Base-by-base conservation (phyloP, 2,797 vertebrate species). In the Bufotes viridis region DNA sequence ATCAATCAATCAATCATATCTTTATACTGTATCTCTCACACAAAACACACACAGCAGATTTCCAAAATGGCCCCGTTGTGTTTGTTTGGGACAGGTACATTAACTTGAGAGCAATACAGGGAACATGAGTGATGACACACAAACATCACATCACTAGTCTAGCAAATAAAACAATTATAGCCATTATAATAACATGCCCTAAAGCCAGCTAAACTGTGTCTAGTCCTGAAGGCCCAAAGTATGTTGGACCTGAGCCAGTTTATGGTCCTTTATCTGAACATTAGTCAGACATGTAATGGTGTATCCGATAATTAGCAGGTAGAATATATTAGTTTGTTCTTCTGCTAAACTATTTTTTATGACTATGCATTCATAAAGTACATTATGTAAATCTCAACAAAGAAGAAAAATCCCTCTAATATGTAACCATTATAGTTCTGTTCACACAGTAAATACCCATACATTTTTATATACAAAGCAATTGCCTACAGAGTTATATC, bases 401-500 rank as follows among this genome's bases (percentile, higher is more conserved):
- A n/a, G 42, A 10, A 9, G 60, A 81, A 51, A 81, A 75, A 63
- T 22, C 15, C 2, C 9, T 81, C 9, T 15, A 81, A 10, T 51
- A 42, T 61, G 26, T 20, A 80, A 60, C 8, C 55, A 34, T 80
- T 60, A 2, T 49, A 49, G 12, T 15, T 22, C 7, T 34, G 57
- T 49, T 49, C 49, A 63, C 34, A 81, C 6, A 42, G 12, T 81
- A 49, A 24, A 65, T 3, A 7, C 0, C 0, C 67, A 10, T 70
- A 70, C 57, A 58, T 70, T 34, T 14, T 53, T 55, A 63, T 67
- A 53, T 65, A 29, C 9, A 29, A 20, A 13, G n/a, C 1, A 76
- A 51, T 55, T 65, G 49, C 34, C 61, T 83, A 51, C 60, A 60
- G 29, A 79, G 53, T 17, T 85, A 60, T 53, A 80, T 75, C 53